Evolutionary conservation across 2,113 vertebrate genomes (phyloP), one percentile per base, ranked within the genome.

Genomic region (Jacana jacana): DNA sequence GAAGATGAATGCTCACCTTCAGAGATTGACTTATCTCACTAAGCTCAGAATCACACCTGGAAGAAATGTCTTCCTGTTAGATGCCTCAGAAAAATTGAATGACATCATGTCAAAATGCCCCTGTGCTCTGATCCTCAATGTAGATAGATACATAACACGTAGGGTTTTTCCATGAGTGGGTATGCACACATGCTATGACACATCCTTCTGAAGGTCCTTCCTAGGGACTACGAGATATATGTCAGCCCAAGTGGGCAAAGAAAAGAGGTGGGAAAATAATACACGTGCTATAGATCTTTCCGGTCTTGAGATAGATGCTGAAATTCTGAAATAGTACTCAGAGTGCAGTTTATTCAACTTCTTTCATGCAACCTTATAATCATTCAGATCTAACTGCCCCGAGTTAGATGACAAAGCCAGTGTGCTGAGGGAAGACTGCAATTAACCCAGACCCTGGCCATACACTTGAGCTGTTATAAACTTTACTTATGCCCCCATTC

Each of bases 91-190:
- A 16, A 72, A 79, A 88, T 3, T 4, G 18, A 77, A 48, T 9
- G 13, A 24, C 30, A 73, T 1, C 6, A 12, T 15, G 2, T 11
- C 40, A 75, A 58, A 93, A 79, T 6, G 9, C 44, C 57, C 4
- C n/a, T 30, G 19, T 17, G 20, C 51, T 70, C 40, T 68, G 48
- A 68, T 48, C 40, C 40, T 88, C 31, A n/a, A 10, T 0, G 5
- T 6, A 73, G 24, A 52, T 7, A 28, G 24, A 48, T 10, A 22
- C 1, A 11, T 0, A 3, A 58, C 15, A 20, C 2, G 1, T 0
- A 1, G 7, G 30, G 8, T 0, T 72, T 64, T 71, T 76, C 48
- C 44, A 19, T 2, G 2, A 37, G 70, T 8, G 2, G 46, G 5
- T 37, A 24, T 5, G 14, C 31, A 65, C 17, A 49, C 6, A 15